Evolutionary conservation across 2,888 invertebrate genomes (phyloP).

Genomic region (Protodeltote pygarga): DNA sequence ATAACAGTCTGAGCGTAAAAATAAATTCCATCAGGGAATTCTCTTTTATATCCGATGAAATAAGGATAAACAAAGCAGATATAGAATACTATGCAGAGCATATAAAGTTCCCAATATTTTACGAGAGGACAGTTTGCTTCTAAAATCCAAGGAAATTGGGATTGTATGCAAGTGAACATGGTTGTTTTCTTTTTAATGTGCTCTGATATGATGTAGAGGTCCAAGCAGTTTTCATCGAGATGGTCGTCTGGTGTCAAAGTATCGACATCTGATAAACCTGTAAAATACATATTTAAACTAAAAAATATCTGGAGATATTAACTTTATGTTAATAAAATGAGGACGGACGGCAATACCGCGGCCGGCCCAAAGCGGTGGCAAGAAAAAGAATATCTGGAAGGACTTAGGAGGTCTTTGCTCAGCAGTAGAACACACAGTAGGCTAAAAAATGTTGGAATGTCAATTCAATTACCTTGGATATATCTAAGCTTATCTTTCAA

Average conservation of each 20-base stretch:
- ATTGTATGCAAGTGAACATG: slow-evolving; percentile 71
- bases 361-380: too few relatives aligned
- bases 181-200: slow-evolving; percentile 74
- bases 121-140: slow-evolving; percentile 77
- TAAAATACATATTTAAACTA: too few relatives aligned
- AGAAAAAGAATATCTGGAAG: too few relatives aligned
- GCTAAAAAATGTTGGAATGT: not conserved
- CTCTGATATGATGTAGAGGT: slow-evolving; percentile 79
- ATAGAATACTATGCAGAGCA: slow-evolving; percentile 73
- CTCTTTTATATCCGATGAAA: slow-evolving; percentile 75
- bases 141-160: slow-evolving; percentile 81
- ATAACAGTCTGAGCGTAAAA: slow-evolving; percentile 74
- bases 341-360: too few relatives aligned
- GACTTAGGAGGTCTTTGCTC: too few relatives aligned
- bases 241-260: slow-evolving; percentile 66
- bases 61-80: slow-evolving; percentile 82
- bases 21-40: slow-evolving; percentile 72
- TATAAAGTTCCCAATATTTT: slow-evolving; percentile 80
- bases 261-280: slow-evolving; percentile 70
- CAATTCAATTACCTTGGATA: slow-evolving; percentile 66
- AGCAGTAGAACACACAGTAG: too few relatives aligned
- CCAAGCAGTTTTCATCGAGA: slow-evolving; percentile 75
- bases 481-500: slow-evolving; percentile 80
- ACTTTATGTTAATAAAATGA: too few relatives aligned
- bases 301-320: too few relatives aligned